Conservation (phyloP, 2,113 vertebrate species). For the Melierax canorus region DNA sequence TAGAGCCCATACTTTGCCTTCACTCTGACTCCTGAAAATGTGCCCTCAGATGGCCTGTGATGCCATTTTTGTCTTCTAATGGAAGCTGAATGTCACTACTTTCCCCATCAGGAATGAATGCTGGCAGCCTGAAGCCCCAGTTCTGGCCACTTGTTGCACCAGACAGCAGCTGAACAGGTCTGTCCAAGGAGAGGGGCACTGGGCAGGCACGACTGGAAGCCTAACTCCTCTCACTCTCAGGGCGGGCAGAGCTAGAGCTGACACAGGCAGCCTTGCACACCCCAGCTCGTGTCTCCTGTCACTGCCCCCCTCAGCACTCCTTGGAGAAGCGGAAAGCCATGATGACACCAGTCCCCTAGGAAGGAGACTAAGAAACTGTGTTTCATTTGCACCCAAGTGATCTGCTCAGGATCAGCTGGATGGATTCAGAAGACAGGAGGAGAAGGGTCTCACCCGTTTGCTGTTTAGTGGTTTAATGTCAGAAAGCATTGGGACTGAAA, state of each 20-base stretch:
- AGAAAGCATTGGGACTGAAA: background rate
- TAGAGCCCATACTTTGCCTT: background rate
- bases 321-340: background rate
- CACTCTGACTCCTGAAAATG: background rate
- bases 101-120: background rate
- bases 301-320: background rate
- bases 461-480: background rate
- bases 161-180: background rate
- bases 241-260: background rate
- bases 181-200: background rate
- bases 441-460: background rate
- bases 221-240: background rate
- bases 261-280: background rate
- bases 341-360: background rate
- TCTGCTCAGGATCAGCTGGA: background rate
- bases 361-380: background rate
- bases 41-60: conserved; percentile 7
- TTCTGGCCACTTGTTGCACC: background rate
- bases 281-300: background rate
- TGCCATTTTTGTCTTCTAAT: conserved; percentile 23
- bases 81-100: conserved; percentile 3
- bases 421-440: background rate
- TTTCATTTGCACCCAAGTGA: background rate
- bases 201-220: background rate
- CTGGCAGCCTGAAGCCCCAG: background rate